Conservation (phyloP, 2,113 vertebrate species). For the Zonotrichia leucophrys region DNA sequence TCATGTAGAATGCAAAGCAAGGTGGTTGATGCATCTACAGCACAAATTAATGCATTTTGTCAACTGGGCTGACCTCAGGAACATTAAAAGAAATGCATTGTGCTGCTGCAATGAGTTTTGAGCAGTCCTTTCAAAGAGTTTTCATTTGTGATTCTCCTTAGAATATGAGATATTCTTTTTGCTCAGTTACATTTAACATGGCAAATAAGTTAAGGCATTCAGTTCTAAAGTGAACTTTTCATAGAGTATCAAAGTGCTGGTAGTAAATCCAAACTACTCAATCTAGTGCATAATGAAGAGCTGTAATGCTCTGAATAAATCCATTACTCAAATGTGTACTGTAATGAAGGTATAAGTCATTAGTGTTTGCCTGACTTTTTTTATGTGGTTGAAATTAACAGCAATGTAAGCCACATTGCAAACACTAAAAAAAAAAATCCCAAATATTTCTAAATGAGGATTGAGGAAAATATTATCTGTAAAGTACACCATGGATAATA, state of each 20-base stretch:
- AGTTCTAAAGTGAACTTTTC: conserved; percentile 16
- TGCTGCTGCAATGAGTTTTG: background rate
- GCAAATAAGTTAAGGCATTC: background rate
- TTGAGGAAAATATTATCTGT: background rate
- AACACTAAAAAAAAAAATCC: background rate
- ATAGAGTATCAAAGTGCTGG: background rate
- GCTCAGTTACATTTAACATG: conserved; percentile 4
- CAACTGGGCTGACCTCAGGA: conserved; percentile 22
- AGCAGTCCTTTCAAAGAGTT: conserved; percentile 13
- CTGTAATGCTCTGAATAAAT: background rate
- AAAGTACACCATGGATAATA: background rate
- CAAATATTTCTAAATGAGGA: background rate
- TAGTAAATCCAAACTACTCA: background rate
- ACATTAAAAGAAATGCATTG: background rate
- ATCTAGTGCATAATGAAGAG: background rate
- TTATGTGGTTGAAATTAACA: background rate
- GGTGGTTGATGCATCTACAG: background rate
- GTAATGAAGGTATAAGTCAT: background rate
- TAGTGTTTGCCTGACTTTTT: background rate
- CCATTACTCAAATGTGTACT: background rate
- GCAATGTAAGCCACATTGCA: background rate
- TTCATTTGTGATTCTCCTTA: conserved; percentile 33
- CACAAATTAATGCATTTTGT: conserved; percentile 50
- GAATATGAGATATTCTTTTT: conserved; percentile 8
- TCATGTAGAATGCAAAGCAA: conserved; percentile 8